Conservation (phyloP, 2,797 vertebrate genomes). For the Darevskia nairensis region DNA sequence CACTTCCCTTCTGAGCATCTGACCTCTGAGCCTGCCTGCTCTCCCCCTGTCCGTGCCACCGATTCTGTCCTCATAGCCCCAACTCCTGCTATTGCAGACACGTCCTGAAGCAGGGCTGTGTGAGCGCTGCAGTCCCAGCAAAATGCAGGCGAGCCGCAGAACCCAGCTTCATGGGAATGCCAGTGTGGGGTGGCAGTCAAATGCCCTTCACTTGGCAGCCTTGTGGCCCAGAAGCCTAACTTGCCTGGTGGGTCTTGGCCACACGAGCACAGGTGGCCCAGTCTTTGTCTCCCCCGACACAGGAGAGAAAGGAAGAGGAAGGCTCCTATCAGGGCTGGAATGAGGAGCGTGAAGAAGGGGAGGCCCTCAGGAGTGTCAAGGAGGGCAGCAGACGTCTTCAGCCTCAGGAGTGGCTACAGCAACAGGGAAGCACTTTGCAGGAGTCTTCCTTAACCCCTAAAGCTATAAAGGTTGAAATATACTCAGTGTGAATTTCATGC, state of each 20-base stretch:
- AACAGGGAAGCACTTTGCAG: neutral
- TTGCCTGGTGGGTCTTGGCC: no score
- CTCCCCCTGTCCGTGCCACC: neutral
- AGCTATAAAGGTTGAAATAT: neutral
- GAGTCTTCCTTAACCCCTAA: neutral
- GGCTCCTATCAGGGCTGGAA: neutral
- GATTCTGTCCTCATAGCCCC: no score
- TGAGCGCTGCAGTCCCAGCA: neutral
- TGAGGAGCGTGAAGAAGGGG: neutral
- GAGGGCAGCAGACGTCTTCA: neutral
- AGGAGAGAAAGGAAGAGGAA: neutral
- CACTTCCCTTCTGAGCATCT: neutral
- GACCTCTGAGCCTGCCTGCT: neutral
- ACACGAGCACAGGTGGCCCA: no score
- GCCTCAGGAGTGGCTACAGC: neutral
- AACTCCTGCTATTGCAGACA: neutral
- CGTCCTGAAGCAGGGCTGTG: no score
- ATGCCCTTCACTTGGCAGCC: neutral
- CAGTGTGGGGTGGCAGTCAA: no score
- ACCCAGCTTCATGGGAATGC: neutral
- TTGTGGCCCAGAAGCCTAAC: neutral
- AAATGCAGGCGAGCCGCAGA: neutral
- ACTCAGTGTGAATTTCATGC: no score
- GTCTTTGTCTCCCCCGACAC: no score
- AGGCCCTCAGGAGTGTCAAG: no score